These are phyloP conservation scores for Protaetia brevitarsis DNA, from an alignment of 1,140 invertebrate genomes.

Conservation along the genomic window DNA sequence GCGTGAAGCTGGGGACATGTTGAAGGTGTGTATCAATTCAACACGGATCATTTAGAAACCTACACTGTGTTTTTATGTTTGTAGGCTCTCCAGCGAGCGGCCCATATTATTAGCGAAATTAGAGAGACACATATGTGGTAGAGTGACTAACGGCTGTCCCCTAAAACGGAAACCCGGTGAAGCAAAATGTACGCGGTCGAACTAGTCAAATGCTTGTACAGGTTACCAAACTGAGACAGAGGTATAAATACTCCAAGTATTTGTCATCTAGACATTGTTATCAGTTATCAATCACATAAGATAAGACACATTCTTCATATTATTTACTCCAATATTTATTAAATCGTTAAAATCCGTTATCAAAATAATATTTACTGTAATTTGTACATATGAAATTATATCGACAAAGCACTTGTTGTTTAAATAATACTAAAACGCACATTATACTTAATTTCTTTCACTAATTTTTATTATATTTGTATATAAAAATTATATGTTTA, in stretches of 20 bases:
- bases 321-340: slow-evolving; percentile 2
- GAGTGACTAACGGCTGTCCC: slow-evolving; percentile 37
- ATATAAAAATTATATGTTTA: neutral
- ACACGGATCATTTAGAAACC: slow-evolving; percentile 7
- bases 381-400: slow-evolving; percentile 5
- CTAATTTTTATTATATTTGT: neutral
- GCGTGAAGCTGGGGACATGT: slow-evolving; percentile 95
- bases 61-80: slow-evolving; percentile 36
- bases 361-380: neutral
- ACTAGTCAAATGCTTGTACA: slow-evolving; percentile 13
- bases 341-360: neutral
- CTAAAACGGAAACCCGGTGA: neutral
- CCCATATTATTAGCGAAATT: slow-evolving; percentile 95
- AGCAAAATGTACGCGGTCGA: neutral
- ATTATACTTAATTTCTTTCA: slow-evolving; percentile 1
- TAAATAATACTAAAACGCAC: neutral
- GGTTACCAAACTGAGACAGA: slow-evolving; percentile 6
- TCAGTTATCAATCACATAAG: neutral
- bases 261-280: slow-evolving; percentile 2
- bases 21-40: slow-evolving; percentile 72
- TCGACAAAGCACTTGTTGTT: neutral
- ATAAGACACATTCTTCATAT: neutral
- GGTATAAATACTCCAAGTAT: neutral
- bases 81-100: slow-evolving; percentile 89
- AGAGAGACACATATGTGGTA: slow-evolving; percentile 99